Conservation (phyloP, 2,113 vertebrate species). For the Lota lota region DNA sequence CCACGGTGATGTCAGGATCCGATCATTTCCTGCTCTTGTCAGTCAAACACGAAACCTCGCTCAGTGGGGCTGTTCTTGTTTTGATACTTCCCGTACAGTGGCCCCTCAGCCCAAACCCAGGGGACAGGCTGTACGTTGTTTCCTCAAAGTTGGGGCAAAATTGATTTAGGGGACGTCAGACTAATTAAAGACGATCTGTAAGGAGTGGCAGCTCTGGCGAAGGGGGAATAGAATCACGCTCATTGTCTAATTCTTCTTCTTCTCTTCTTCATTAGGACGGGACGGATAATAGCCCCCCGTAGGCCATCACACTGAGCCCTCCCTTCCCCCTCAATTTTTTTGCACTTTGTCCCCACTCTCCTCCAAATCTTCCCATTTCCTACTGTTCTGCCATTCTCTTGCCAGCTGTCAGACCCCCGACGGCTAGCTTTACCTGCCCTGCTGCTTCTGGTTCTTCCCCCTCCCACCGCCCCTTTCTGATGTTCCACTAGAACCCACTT, state of each 20-base stretch:
- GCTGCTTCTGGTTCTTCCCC: too few species aligned
- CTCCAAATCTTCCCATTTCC: constrained; percentile 43
- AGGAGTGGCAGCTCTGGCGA: constrained; percentile 50
- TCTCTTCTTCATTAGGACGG: constrained; percentile 54
- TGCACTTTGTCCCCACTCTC: constrained; percentile 24
- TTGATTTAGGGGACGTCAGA: constrained; percentile 61
- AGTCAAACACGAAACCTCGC: too few species aligned
- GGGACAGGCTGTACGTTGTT: constrained; percentile 52
- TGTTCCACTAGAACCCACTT: too few species aligned
- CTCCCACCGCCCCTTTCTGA: too few species aligned
- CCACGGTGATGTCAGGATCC: too few species aligned
- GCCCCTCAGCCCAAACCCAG: constrained; percentile 8
- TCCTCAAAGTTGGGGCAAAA: constrained; percentile 46
- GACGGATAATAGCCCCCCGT: constrained; percentile 58
- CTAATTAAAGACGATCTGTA: constrained; percentile 68
- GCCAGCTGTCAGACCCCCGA: too few species aligned
- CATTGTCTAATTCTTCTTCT: constrained; percentile 58
- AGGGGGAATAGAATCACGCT: constrained; percentile 51
- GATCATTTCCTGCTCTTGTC: constrained; percentile 14
- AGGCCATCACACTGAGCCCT: constrained; percentile 20
- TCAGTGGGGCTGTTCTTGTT: constrained; percentile 1
- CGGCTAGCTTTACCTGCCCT: too few species aligned
- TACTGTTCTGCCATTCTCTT: too few species aligned
- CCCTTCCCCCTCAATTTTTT: not conserved
- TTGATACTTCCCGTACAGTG: constrained; percentile 7